Conservation (phyloP, 2,113 vertebrate genomes). For the Ceratotherium simum region DNA sequence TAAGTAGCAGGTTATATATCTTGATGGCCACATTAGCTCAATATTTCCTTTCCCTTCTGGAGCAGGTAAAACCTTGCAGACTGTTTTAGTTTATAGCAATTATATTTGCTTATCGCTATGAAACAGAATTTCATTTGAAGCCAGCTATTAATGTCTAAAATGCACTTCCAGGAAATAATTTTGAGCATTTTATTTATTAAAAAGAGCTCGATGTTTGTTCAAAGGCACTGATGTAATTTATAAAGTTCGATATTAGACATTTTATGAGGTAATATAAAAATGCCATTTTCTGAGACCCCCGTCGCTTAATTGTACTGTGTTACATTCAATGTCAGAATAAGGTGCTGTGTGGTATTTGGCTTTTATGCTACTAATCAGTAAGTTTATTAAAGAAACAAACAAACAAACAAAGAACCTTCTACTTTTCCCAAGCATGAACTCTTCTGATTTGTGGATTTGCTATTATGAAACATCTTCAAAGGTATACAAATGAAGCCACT, state of each 20-base stretch:
- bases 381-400: constrained; percentile 49
- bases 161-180: constrained; percentile 83
- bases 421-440: not conserved
- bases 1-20: constrained; percentile 83
- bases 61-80: constrained; percentile 76
- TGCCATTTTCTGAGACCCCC: constrained; percentile 43
- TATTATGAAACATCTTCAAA: constrained; percentile 35
- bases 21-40: constrained; percentile 76
- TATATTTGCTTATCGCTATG: constrained; percentile 80
- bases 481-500: not conserved
- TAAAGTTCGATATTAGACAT: constrained; percentile 75
- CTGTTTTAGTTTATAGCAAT: constrained; percentile 77
- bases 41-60: constrained; percentile 63
- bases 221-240: constrained; percentile 82
- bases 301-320: constrained; percentile 48
- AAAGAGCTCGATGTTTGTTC: constrained; percentile 78
- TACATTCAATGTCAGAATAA: not conserved
- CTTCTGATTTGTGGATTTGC: not conserved
- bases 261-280: constrained; percentile 79
- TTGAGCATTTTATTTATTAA: constrained; percentile 82
- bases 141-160: constrained; percentile 81
- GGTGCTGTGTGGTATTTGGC: constrained; percentile 20
- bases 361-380: not conserved
- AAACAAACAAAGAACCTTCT: not conserved
- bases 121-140: constrained; percentile 81